These are phyloP conservation scores for Troides helena DNA, from an alignment of 2,888 invertebrate species.

Conservation along the genomic window DNA sequence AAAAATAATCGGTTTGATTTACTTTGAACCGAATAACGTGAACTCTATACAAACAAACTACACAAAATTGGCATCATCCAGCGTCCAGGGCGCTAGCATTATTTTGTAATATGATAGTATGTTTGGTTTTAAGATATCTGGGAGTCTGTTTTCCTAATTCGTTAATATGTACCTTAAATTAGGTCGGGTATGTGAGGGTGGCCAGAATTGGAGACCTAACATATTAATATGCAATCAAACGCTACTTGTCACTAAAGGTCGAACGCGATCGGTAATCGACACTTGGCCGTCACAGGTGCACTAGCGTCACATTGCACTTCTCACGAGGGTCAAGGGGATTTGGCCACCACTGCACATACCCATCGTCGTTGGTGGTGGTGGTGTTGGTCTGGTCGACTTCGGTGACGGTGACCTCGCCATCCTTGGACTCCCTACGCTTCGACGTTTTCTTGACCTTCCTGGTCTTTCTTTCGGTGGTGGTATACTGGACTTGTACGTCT, in stretches of 20 bases:
- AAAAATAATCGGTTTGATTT: conserved; percentile 41
- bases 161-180: conserved; percentile 71
- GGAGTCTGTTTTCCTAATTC: conserved; percentile 8
- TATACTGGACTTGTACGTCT: conserved; percentile 91
- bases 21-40: not conserved
- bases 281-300: conserved; percentile 63
- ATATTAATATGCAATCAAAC: conserved; percentile 39
- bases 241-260: conserved; percentile 52
- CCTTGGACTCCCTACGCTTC: conserved; percentile 87
- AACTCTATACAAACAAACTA: conserved; percentile 3
- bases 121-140: not conserved
- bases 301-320: conserved; percentile 52
- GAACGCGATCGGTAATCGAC: conserved; percentile 56
- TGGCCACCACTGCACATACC: conserved; percentile 90
- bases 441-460: conserved; percentile 93
- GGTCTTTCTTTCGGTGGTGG: conserved; percentile 93
- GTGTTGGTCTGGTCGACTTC: conserved; percentile 86
- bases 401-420: conserved; percentile 90
- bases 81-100: not conserved
- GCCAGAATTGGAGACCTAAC: conserved; percentile 52
- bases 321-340: conserved; percentile 52
- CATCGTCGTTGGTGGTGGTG: conserved; percentile 85
- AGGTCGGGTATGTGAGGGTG: conserved; percentile 80
- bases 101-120: conserved; percentile 24
- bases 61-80: not conserved